These are phyloP conservation scores for Azorinus chamasolen DNA, from an alignment of 2,888 invertebrate species.

Conservation along the genomic window DNA sequence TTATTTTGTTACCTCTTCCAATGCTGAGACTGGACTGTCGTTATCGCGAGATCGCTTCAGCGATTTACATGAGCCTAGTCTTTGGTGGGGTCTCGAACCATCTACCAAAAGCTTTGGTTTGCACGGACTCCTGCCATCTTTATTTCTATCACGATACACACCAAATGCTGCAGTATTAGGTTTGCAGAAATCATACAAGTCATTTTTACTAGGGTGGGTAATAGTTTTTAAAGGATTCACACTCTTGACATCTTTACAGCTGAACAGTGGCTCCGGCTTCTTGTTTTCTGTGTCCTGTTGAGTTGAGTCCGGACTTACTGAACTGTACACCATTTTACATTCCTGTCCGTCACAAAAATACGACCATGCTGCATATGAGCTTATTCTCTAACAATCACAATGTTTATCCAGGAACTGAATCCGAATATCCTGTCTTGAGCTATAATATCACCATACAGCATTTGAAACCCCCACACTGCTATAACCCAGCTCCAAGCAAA, in stretches of 20 bases:
- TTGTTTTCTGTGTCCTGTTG: slow-evolving; percentile 54
- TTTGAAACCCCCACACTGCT: too few species aligned
- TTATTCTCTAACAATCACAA: too few species aligned
- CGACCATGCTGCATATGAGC: too few species aligned
- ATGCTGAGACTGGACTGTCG: slow-evolving; percentile 57
- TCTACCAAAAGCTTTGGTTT: slow-evolving; percentile 43
- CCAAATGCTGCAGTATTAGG: slow-evolving; percentile 52
- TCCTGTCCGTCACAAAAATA: neutral
- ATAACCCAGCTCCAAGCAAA: too few species aligned
- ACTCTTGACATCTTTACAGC: slow-evolving; percentile 31
- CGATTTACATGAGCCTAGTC: slow-evolving; percentile 40
- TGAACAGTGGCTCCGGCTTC: slow-evolving; percentile 33
- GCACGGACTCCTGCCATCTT: slow-evolving; percentile 40
- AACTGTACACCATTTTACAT: slow-evolving; percentile 59
- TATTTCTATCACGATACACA: slow-evolving; percentile 43
- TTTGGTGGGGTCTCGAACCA: slow-evolving; percentile 8
- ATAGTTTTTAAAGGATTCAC: slow-evolving; percentile 14
- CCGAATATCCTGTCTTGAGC: too few species aligned
- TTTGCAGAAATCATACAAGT: slow-evolving; percentile 47
- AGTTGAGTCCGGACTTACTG: slow-evolving; percentile 63
- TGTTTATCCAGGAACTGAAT: too few species aligned
- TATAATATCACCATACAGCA: too few species aligned
- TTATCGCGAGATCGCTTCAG: slow-evolving; percentile 46
- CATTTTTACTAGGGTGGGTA: neutral
- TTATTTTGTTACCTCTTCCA: slow-evolving; percentile 55